phyloP scores from a whole-genome alignment of 2,888 invertebrate genomes.

The Orchestes rusci region DNA sequence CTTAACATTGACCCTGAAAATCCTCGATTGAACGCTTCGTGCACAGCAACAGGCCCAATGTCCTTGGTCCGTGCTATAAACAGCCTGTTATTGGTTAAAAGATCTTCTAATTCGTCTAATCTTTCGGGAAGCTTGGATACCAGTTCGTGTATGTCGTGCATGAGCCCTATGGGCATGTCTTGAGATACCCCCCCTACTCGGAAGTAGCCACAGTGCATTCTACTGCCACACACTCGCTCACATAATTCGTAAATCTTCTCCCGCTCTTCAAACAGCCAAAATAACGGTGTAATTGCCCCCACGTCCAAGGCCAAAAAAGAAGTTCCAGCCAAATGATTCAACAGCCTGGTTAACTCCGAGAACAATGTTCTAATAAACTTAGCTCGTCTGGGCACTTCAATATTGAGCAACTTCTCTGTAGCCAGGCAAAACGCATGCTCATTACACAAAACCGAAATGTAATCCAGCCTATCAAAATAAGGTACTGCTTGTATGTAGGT shows the following conservation, averaged over 20 bases:
- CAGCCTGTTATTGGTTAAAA: slow-evolving; percentile 68
- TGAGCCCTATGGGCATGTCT: slow-evolving; percentile 66
- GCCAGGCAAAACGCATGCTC: slow-evolving; percentile 74
- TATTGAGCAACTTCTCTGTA: slow-evolving; percentile 74
- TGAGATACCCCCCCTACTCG: slow-evolving; percentile 31
- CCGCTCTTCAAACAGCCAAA: slow-evolving; percentile 86
- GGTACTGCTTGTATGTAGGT: slow-evolving; percentile 79
- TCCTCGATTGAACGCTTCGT: slow-evolving; percentile 61
- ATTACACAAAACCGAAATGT: slow-evolving; percentile 76
- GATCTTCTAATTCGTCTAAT: slow-evolving; percentile 79
- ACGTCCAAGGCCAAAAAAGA: slow-evolving; percentile 67
- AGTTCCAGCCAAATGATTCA: slow-evolving; percentile 74
- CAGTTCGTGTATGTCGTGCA: slow-evolving; percentile 74
- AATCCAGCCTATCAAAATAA: slow-evolving; percentile 82
- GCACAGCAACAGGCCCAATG: slow-evolving; percentile 64
- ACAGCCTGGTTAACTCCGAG: slow-evolving; percentile 63
- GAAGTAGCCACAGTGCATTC: slow-evolving; percentile 77
- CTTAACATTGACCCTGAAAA: slow-evolving; percentile 68
- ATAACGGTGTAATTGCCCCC: slow-evolving; percentile 83
- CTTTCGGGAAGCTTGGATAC: slow-evolving; percentile 59
- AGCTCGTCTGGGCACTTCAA: slow-evolving; percentile 68
- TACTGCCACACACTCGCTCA: slow-evolving; percentile 74
- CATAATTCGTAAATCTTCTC: slow-evolving; percentile 82
- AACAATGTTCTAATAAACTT: slow-evolving; percentile 68
- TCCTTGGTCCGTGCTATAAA: slow-evolving; percentile 64